Evolutionary conservation across 2,888 invertebrate genomes (phyloP).

Genomic region (Eulithis prunata): DNA sequence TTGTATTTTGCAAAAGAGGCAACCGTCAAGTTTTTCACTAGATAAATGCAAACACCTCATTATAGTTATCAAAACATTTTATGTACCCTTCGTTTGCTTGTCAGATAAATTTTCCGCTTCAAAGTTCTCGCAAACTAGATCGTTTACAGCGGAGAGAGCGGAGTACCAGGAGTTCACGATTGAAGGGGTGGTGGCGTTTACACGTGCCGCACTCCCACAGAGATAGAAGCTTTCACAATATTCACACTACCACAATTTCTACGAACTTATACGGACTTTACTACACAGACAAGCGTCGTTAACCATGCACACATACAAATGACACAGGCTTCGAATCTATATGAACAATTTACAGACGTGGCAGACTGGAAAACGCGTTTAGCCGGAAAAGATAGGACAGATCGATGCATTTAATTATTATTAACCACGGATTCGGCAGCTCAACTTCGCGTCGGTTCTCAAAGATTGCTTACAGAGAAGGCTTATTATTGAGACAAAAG

Average conservation of each 20-base stretch:
- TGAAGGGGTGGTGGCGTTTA: constrained; percentile 53
- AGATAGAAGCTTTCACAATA: constrained; percentile 21
- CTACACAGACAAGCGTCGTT: constrained; percentile 11
- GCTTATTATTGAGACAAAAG: constrained; percentile 51
- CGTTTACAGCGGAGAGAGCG: constrained; percentile 68
- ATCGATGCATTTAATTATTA: constrained; percentile 56
- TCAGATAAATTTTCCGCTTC: constrained; percentile 70
- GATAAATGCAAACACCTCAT: constrained; percentile 28
- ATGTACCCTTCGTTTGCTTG: constrained; percentile 56
- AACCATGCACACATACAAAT: constrained; percentile 15
- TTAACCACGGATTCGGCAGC: constrained; percentile 9
- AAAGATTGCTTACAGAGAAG: constrained; percentile 33
- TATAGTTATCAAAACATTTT: constrained; percentile 40
- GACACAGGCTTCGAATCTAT: constrained; percentile 48
- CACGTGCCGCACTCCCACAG: constrained; percentile 71
- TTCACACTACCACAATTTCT: constrained; percentile 19
- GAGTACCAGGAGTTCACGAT: constrained; percentile 62
- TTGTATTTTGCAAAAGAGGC: too few species aligned
- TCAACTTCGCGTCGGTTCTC: constrained; percentile 4
- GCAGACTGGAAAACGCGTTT: constrained; percentile 73
- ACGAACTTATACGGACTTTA: constrained; percentile 33
- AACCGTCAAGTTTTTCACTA: background rate
- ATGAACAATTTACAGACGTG: constrained; percentile 62
- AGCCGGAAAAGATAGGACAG: constrained; percentile 68
- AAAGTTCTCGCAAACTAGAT: constrained; percentile 71